Percentiles rank a stretch among this genome's conserved stretches.
phyloP scores from a whole-genome alignment of 2,797 vertebrate genomes.

The Simalia tracyae region DNA sequence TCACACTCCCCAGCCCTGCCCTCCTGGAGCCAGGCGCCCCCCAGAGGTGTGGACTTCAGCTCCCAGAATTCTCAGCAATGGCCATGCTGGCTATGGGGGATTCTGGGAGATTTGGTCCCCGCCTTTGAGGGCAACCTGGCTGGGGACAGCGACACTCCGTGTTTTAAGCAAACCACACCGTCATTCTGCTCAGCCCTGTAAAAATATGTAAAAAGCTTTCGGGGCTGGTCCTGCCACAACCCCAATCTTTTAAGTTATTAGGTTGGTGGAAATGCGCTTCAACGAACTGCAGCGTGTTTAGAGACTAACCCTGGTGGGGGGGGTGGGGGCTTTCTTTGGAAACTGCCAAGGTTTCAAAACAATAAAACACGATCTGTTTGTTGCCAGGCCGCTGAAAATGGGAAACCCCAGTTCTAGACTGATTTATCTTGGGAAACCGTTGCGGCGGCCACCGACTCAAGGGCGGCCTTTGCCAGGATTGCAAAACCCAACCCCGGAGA shows the following conservation, averaged over 20 bases:
- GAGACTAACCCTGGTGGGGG: not conserved
- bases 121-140: not conserved
- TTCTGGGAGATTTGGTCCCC: not conserved
- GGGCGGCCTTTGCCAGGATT: fast-evolving
- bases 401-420: not conserved
- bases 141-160: not conserved
- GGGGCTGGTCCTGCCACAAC: not conserved
- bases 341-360: not conserved
- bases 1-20: not conserved
- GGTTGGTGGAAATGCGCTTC: not conserved
- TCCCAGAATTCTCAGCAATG: not conserved
- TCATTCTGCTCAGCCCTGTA: not conserved
- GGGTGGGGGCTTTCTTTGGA: not conserved
- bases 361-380: not conserved
- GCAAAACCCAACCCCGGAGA: fast-evolving
- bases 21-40: too few relatives aligned
- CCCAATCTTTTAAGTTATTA: too few relatives aligned
- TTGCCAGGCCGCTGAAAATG: not conserved
- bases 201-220: not conserved
- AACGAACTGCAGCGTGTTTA: not conserved
- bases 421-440: not conserved
- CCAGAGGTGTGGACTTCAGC: not conserved
- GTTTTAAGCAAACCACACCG: not conserved
- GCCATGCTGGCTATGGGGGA: too few relatives aligned
- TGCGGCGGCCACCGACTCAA: not conserved